phyloP scores from a whole-genome alignment of 1,140 invertebrate species.

The Chrysopa pallens region DNA sequence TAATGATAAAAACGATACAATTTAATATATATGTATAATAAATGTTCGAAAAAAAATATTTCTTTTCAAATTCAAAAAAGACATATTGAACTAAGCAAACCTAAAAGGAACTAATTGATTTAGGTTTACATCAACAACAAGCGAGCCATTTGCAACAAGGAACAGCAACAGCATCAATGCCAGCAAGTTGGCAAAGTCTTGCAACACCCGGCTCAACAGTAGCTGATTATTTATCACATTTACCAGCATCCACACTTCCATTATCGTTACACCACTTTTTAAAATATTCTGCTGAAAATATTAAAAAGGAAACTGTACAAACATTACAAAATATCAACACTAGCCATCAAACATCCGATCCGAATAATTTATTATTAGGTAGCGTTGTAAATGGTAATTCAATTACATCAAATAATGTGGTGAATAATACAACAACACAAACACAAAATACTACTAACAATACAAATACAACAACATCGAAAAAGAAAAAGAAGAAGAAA shows the following conservation, averaged over 20 bases:
- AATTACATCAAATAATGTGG: background rate
- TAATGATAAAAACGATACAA: no score
- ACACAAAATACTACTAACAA: slow-evolving; percentile 6
- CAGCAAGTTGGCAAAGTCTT: slow-evolving; percentile 48
- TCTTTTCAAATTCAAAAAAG: no score
- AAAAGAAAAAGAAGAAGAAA: slow-evolving; percentile 74
- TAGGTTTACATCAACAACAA: slow-evolving; percentile 5
- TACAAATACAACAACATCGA: slow-evolving; percentile 24
- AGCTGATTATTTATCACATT: slow-evolving; percentile 60
- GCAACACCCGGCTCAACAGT: slow-evolving; percentile 54
- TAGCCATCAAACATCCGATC: background rate
- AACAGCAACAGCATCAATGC: slow-evolving; percentile 11
- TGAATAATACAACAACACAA: slow-evolving; percentile 1
- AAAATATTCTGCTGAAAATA: slow-evolving; percentile 62
- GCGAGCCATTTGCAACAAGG: slow-evolving; percentile 11
- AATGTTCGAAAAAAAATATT: no score
- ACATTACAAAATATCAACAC: background rate
- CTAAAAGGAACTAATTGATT: no score
- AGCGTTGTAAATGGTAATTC: background rate
- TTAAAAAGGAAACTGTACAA: slow-evolving; percentile 41
- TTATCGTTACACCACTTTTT: slow-evolving; percentile 66
- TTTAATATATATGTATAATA: no score
- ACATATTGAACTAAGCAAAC: no score
- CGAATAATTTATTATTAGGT: background rate
- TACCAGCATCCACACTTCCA: slow-evolving; percentile 53